Evolutionary conservation across 2,797 vertebrate genomes (phyloP).

Genomic region (Myiothlypis coronata): DNA sequence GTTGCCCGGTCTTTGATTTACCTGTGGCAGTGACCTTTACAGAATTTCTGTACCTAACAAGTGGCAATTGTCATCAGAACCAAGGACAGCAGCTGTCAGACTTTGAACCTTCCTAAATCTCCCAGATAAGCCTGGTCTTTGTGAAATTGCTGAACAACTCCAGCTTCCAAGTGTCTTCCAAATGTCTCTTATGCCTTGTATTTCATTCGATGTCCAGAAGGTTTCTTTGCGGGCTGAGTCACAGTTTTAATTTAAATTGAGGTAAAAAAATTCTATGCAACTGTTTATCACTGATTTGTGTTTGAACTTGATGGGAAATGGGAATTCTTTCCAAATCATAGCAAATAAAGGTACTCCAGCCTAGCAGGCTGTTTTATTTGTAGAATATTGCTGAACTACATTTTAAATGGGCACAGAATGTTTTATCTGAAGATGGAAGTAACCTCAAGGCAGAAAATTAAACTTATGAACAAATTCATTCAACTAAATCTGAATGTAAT

Average conservation of each 20-base stretch:
- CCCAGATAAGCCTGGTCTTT: neutral
- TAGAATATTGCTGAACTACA: neutral
- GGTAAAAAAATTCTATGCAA: neutral
- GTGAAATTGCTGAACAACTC: neutral
- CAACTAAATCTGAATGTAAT: neutral
- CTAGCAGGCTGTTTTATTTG: neutral
- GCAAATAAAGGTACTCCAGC: neutral
- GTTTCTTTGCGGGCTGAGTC: neutral
- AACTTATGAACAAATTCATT: neutral
- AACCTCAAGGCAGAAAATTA: neutral
- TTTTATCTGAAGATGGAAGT: neutral
- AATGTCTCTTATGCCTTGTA: neutral
- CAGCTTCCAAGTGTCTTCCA: neutral
- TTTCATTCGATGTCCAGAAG: neutral
- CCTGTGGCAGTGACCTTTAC: neutral
- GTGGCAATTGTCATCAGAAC: neutral
- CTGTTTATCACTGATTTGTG: neutral
- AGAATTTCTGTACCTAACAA: neutral
- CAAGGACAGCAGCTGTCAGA: neutral
- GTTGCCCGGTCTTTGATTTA: neutral
- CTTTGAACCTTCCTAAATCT: neutral
- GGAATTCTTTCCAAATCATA: neutral
- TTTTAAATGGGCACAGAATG: neutral
- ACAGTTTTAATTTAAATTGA: neutral
- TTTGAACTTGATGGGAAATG: neutral